Percentiles rank a stretch among this genome's conserved stretches.
Evolutionary conservation across 1,140 invertebrate species (phyloP).

Genomic region (Aphelenchoides fujianensis): DNA sequence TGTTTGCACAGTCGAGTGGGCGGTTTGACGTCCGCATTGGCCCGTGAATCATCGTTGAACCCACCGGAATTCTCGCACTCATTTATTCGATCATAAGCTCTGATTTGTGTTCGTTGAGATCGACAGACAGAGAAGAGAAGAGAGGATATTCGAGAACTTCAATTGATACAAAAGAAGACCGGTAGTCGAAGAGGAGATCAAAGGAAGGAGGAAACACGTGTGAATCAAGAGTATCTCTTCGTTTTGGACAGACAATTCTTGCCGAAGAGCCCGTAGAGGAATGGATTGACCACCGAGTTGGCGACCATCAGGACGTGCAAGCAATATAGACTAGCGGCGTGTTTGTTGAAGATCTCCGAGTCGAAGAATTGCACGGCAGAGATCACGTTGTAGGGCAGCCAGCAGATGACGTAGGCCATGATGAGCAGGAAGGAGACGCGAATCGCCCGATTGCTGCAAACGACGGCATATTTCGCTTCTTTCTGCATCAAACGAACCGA

Average conservation of each 20-base stretch:
- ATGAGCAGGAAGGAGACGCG: slow-evolving; percentile 58
- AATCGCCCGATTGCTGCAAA: slow-evolving; percentile 57
- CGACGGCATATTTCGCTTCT: slow-evolving; percentile 22
- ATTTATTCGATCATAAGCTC: slow-evolving; percentile 1
- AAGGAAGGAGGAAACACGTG: background rate
- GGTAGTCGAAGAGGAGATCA: slow-evolving; percentile 2
- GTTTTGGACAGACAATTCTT: slow-evolving; percentile 34
- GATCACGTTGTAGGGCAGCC: slow-evolving; percentile 58
- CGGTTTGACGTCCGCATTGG: too few relatives aligned
- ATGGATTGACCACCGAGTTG: slow-evolving; percentile 60
- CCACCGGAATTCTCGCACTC: too few relatives aligned
- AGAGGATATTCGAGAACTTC: background rate
- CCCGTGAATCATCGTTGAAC: too few relatives aligned
- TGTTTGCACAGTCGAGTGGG: too few relatives aligned
- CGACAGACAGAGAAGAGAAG: background rate
- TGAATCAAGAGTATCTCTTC: background rate
- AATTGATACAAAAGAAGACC: background rate
- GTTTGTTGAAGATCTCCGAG: slow-evolving; percentile 52
- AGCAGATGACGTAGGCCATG: slow-evolving; percentile 58
- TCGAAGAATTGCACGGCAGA: slow-evolving; percentile 57
- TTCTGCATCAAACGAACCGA: slow-evolving; percentile 32
- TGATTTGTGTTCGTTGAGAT: too few relatives aligned
- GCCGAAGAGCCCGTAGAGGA: slow-evolving; percentile 58
- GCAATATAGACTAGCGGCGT: slow-evolving; percentile 51
- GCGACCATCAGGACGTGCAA: slow-evolving; percentile 60